These are phyloP conservation scores for Vombatus ursinus DNA, from an alignment of 2,113 vertebrate genomes.

Conservation along the genomic window DNA sequence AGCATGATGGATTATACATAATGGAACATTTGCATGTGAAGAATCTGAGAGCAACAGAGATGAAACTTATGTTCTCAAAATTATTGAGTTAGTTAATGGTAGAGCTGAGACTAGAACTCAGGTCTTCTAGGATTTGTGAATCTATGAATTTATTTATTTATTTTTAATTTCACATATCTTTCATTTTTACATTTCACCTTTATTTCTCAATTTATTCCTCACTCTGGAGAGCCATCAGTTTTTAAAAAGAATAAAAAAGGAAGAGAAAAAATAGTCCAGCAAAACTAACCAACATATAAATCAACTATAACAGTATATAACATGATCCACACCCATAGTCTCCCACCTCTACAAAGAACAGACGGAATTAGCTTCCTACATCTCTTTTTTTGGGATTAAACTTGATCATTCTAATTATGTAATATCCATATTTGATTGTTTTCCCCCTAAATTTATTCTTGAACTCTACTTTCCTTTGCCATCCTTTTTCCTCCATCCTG, in stretches of 20 bases:
- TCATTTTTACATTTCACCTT: too few species aligned
- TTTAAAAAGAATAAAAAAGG: neutral
- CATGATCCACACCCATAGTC: neutral
- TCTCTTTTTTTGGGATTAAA: neutral
- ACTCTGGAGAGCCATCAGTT: too few species aligned
- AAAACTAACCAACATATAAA: neutral
- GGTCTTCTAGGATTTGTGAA: too few species aligned
- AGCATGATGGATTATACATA: neutral
- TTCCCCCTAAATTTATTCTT: neutral
- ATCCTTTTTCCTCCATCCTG: neutral
- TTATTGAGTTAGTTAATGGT: too few species aligned
- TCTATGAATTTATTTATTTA: too few species aligned
- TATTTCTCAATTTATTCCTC: too few species aligned
- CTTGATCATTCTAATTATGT: neutral
- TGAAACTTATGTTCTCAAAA: too few species aligned
- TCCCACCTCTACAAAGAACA: neutral
- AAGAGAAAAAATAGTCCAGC: neutral
- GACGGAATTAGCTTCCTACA: neutral
- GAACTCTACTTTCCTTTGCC: neutral
- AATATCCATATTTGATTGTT: neutral
- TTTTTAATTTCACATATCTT: too few species aligned
- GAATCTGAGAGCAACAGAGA: too few species aligned
- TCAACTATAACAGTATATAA: neutral
- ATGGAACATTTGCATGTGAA: too few species aligned
- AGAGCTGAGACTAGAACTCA: too few species aligned